phyloP scores from a whole-genome alignment of 2,888 invertebrate genomes.

The Cyaniris semiargus region DNA sequence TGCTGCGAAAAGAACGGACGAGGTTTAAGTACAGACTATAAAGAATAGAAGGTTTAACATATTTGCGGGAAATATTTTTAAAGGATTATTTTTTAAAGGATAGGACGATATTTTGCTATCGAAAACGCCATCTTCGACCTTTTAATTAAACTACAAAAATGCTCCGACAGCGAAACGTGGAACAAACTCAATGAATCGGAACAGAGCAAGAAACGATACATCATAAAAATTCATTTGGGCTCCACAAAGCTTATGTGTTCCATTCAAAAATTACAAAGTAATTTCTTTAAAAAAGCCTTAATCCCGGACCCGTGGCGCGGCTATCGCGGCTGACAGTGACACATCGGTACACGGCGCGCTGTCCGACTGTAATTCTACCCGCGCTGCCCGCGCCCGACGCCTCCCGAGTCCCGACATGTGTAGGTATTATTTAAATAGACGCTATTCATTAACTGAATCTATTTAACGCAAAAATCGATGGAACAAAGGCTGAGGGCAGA shows the following conservation, averaged over 20 bases:
- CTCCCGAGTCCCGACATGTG: conserved; percentile 40
- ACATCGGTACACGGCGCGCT: conserved; percentile 77
- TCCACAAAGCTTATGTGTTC: conserved; percentile 11
- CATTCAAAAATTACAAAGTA: conserved; percentile 53
- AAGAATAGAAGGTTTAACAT: background rate
- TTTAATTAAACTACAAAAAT: background rate
- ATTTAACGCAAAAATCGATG: conserved; percentile 33
- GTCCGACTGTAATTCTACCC: conserved; percentile 78
- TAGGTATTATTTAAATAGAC: conserved; percentile 64
- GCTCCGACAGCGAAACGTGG: background rate
- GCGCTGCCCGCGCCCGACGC: conserved; percentile 47
- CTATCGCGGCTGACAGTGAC: conserved; percentile 76
- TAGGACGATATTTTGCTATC: background rate
- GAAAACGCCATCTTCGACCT: background rate
- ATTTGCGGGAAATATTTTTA: background rate
- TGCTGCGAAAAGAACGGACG: too few relatives aligned
- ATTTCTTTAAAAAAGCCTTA: conserved; percentile 74
- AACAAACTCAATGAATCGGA: conserved; percentile 24
- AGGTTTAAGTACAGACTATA: background rate
- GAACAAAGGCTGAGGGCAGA: background rate
- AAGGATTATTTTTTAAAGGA: background rate
- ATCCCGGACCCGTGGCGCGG: conserved; percentile 63
- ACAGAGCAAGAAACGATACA: conserved; percentile 27
- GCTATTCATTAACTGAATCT: conserved; percentile 58
- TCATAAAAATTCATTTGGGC: conserved; percentile 12